Conservation (phyloP, 2,113 vertebrate genomes). For the Hypomesus transpacificus region DNA sequence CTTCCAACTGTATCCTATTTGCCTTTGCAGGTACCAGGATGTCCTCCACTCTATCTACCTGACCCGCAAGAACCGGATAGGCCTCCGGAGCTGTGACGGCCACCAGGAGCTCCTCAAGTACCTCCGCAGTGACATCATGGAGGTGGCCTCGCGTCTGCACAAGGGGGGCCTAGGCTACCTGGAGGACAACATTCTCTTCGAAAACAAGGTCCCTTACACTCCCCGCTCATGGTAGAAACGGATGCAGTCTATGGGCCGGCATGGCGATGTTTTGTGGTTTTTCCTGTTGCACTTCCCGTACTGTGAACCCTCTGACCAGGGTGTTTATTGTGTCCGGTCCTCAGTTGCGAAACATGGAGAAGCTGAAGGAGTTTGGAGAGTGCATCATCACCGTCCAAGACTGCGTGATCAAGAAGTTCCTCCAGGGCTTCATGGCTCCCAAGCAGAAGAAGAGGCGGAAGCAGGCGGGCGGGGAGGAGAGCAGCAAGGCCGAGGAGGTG, state of each 20-base stretch:
- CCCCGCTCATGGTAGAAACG: too few species aligned
- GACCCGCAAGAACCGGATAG: conserved; percentile 81
- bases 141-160: conserved; percentile 89
- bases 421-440: conserved; percentile 98
- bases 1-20: neutral
- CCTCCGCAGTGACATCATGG: conserved; percentile 90
- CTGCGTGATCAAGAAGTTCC: conserved; percentile 94
- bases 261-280: too few species aligned
- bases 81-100: conserved; percentile 85
- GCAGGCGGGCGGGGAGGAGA: conserved; percentile 81
- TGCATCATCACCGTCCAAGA: conserved; percentile 89
- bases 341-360: conserved; percentile 84
- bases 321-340: neutral
- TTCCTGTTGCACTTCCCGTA: too few species aligned
- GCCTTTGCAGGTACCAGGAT: conserved; percentile 81
- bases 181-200: conserved; percentile 82
- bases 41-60: conserved; percentile 89
- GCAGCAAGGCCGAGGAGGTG: conserved; percentile 83
- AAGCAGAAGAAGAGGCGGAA: conserved; percentile 91
- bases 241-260: too few species aligned
- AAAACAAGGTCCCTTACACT: conserved; percentile 78
- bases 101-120: conserved; percentile 86
- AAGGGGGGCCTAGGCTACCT: conserved; percentile 94
- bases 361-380: conserved; percentile 91
- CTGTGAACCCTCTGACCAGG: neutral